A percentile compares a stretch with the other conserved stretches of the same genome.
These are phyloP conservation scores for Trochalopteron elliotii DNA, from an alignment of 2,113 vertebrate species.

Conservation along the genomic window DNA sequence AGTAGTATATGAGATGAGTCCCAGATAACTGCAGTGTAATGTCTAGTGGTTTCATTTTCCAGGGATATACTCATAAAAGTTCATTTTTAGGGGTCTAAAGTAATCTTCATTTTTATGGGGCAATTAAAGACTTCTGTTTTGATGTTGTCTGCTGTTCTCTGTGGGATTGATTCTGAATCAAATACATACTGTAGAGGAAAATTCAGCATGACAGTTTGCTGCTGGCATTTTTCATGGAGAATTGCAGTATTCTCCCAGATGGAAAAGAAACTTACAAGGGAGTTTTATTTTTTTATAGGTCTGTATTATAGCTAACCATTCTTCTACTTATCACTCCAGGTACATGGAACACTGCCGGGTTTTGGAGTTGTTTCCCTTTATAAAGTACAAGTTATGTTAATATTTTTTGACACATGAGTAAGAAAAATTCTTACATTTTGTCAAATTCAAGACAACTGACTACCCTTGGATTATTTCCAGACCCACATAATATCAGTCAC, in stretches of 20 bases:
- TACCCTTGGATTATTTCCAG: slow-evolving; percentile 22
- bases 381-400: slow-evolving; percentile 48
- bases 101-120: not conserved
- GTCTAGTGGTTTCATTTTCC: slow-evolving; percentile 4
- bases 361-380: slow-evolving; percentile 45
- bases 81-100: not conserved
- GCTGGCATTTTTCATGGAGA: not conserved
- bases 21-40: not conserved
- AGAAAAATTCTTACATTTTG: slow-evolving; percentile 44
- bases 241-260: slow-evolving; percentile 4
- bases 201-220: not conserved
- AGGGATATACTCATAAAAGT: not conserved
- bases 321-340: slow-evolving; percentile 46
- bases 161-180: not conserved
- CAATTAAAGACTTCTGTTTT: not conserved
- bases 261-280: not conserved
- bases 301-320: not conserved
- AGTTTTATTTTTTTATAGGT: not conserved
- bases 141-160: not conserved
- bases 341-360: slow-evolving; percentile 65
- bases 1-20: not conserved
- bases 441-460: not conserved
- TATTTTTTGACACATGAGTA: slow-evolving; percentile 49
- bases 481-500: not conserved
- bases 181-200: not conserved